Evolutionary conservation across 2,888 invertebrate genomes (phyloP), one percentile per base, ranked within the genome.

Genomic region (Monoplex corrugatus): DNA sequence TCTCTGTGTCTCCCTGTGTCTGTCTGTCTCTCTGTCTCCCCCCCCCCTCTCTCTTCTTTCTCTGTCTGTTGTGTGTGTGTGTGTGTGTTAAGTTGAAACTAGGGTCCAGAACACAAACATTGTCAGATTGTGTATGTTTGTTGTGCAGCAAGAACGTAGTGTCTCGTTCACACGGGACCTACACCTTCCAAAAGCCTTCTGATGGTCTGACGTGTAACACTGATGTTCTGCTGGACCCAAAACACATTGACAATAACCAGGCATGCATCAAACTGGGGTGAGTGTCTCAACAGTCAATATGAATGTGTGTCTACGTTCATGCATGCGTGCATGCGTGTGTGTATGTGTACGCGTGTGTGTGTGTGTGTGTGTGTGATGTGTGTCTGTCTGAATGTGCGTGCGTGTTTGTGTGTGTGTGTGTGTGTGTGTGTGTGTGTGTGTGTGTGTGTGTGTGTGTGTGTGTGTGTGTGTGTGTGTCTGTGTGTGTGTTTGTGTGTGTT

Each of bases 231-330:
- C 43, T 80, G 40, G 80, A 80, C 6, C 43, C 43, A 0, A 23
- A 80, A 2, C 23, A 40, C 5, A 40, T 43, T 16, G 35, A 28
- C 3, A 35, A 35, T 23, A 40, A 80, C 32, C 40, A 23, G 28
- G 43, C 80, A 23, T 80, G 80, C 23, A 16, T 80, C 43, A 19
- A 43, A 80, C 40, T 80, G 80, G 80, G 80, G 80, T 80, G 80
- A 80, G 80, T 80, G 1, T 6, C 5, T 16, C 8, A 50, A 50
- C 19, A 50, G 50, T 2, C 50, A n/a, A n/a, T n/a, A 10, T 57
- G 57, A 5, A 28, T 57, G 57, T 57, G 57, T 5, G 57, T 57
- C 19, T 10, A 28, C 28, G 57, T 10, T 16, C 28, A 28, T 10
- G 57, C 28, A 28, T 10, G 10, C 1, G 57, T 5, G 10, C 50